Conservation (phyloP, 2,888 invertebrate genomes). For the Palloptera scutellata region DNA sequence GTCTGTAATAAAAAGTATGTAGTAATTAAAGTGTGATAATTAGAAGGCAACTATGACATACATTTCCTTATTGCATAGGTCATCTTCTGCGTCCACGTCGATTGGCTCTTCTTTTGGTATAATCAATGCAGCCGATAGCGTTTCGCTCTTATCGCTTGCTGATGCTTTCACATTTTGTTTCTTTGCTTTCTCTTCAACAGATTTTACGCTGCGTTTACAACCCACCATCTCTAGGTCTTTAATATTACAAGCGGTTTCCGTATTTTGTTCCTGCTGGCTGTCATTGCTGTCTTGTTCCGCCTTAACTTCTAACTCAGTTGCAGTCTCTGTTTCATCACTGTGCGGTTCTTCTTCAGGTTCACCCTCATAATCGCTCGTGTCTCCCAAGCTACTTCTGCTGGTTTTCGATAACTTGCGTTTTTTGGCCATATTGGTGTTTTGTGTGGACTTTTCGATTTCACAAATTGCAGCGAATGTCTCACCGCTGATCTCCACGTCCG, state of each 20-base stretch:
- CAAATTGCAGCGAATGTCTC: conserved; percentile 38
- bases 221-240: background rate
- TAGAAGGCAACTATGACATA: background rate
- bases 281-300: conserved; percentile 39
- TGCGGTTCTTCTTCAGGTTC: conserved; percentile 10
- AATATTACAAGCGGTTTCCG: background rate
- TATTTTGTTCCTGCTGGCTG: conserved; percentile 13
- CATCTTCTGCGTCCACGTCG: conserved; percentile 58
- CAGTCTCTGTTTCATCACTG: conserved; percentile 28
- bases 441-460: conserved; percentile 25
- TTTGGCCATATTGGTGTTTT: conserved; percentile 14
- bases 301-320: conserved; percentile 43
- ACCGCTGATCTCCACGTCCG: conserved; percentile 44
- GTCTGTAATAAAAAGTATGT: background rate
- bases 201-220: background rate
- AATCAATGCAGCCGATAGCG: conserved; percentile 37
- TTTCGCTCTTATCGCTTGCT: background rate
- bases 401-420: conserved; percentile 43
- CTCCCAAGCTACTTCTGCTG: conserved; percentile 22
- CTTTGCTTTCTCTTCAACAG: background rate
- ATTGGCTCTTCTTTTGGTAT: conserved; percentile 63
- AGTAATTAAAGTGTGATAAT: no score
- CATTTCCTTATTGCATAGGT: conserved; percentile 28
- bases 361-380: conserved; percentile 31
- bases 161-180: background rate